Base-by-base conservation (phyloP, 2,113 vertebrate species). In the Melanerpes aurifrons region DNA sequence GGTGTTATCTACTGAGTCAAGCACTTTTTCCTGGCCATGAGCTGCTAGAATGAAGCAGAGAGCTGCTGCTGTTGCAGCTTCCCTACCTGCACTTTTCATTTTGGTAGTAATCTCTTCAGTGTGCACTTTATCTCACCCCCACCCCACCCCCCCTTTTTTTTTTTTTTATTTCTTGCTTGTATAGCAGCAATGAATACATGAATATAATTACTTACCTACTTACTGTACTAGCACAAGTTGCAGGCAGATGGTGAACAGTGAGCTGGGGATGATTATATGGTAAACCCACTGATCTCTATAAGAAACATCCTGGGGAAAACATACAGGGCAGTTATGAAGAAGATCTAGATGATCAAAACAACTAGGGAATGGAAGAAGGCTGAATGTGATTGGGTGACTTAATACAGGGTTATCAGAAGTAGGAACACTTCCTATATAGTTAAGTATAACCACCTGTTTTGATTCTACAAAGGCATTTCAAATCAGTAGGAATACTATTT, bases 331-430 rank as follows among this genome's bases (percentile, higher is more conserved):
- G 56, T 10, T 67, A 79, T 43, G 73, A 85, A 70, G 86, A 91
- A 57, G 58, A 82, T 84, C 90, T 86, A 92, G 82, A 70, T 82
- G 32, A 87, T 79, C 72, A 82, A 90, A 95, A 91, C 84, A 89
- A 37, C 53, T 54, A 45, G 47, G 75, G 43, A 82, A 71, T 2
- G 22, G 87, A 85, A 84, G 82, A 89, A 70, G 76, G 15, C 64
- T 82, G 89, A 57, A 68, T 85, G 37, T 85, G 79, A 76, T 89
- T 96, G 84, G 40, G 78, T 92, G 53, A 80, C 68, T 89, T 92
- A 92, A 91, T 94, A 79, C 29, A 66, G 37, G 71, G 64, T 64
- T 91, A 87, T 80, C 53, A 71, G 57, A 82, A 45, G 31, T 74
- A 53, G 53, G 47, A 87, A 67, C 19, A 61, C 28, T 77, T 93